Base-by-base conservation (phyloP, 2,888 invertebrate species). In the Prenolepis imparis region DNA sequence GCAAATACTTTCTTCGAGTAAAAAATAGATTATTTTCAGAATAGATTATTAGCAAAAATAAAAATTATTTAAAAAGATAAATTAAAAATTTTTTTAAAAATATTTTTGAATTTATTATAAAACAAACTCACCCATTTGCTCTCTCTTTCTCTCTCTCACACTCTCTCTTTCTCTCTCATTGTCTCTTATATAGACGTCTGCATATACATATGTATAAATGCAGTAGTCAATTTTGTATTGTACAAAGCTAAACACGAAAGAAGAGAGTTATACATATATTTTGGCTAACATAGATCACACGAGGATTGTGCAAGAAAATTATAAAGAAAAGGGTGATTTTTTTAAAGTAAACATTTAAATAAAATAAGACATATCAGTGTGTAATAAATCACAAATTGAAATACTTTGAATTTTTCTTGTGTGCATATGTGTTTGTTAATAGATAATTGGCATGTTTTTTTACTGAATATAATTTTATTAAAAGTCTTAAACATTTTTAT, bases 391-490 rank as follows among this genome's bases (percentile, higher is more conserved):
- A 44, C 5, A 63, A 63, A 48, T 41, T 48, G 11, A 66, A 39
- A 55, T 52, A n/a, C 32, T 39, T 28, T 66, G 24, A 75, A 64
- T 21, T 64, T 64, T 24, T 18, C 1, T 63, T 52, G n/a, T 67
- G 18, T 66, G n/a, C 39, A 15, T 67, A 15, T 67, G 18, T 64
- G 24, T 66, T 9, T 75, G 28, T 68, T 2, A 28, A 5, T 77
- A 77, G 67, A 68, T 28, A 81, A 67, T 83, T 66, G 73, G 84
- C 81, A 87, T 52, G 82, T 81, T 1, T 81, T 74, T 70, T 88
- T 93, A 91, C 89, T 92, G 91, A 93, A 93, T 93, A 92, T 93
- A 92, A 91, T 87, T 91, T 93, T 93, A 92, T 93, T 93, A 91
- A 90, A 91, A 90, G 91, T 93, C 84, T 91, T 91, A 88, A 92